These are phyloP conservation scores for Hypothenemus hampei DNA, from an alignment of 1,140 invertebrate species.

Conservation along the genomic window DNA sequence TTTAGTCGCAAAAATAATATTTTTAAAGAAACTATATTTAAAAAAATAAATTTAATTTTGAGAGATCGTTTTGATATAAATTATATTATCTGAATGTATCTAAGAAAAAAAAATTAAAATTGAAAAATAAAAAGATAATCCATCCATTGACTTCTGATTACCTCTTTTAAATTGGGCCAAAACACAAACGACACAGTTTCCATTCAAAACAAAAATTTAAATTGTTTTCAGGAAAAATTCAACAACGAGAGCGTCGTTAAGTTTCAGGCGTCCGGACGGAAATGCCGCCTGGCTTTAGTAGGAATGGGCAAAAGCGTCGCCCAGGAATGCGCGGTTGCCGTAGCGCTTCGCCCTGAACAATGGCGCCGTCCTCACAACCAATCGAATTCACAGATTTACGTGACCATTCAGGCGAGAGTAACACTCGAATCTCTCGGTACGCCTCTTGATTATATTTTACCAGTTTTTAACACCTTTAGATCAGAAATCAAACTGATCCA, in stretches of 20 bases:
- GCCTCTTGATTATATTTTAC: conserved; percentile 29
- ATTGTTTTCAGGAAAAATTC: no score
- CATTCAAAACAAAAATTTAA: no score
- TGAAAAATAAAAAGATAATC: no score
- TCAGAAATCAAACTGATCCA: conserved; percentile 9
- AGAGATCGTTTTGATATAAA: no score
- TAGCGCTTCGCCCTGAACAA: conserved; percentile 38
- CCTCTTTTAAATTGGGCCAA: no score
- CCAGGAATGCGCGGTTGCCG: conserved; percentile 40
- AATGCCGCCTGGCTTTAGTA: conserved; percentile 30
- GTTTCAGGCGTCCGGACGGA: conserved; percentile 36
- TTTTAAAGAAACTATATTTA: no score
- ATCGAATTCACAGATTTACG: conserved; percentile 37
- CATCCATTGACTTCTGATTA: no score
- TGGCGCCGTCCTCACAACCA: conserved; percentile 40
- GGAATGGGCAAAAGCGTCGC: conserved; percentile 33
- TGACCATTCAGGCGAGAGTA: conserved; percentile 37
- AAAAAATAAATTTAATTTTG: no score
- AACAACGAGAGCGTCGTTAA: conserved; percentile 22
- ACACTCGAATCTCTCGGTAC: conserved; percentile 27
- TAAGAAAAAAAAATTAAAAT: no score
- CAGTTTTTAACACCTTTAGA: conserved; percentile 17
- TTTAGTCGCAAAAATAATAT: no score
- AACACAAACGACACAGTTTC: no score
- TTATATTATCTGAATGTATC: no score